phyloP scores from a whole-genome alignment of 2,888 invertebrate species.

The Caenorhabditis zanzibari region DNA sequence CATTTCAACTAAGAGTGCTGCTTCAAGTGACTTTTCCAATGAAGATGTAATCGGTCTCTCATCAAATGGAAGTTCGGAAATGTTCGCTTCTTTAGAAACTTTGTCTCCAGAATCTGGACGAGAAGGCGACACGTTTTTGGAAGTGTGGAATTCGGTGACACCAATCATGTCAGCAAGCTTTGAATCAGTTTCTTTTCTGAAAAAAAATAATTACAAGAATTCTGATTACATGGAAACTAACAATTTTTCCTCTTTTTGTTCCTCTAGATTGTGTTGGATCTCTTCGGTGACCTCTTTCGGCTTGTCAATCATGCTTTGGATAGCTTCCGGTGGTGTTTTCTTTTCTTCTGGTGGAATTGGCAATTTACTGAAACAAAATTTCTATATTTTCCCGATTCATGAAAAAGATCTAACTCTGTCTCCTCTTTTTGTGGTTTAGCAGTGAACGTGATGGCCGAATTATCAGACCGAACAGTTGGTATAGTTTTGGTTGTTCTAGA shows the following conservation, averaged over 20 bases:
- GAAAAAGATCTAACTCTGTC: constrained; percentile 10
- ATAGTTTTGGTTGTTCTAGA: constrained; percentile 40
- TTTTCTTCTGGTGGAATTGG: neutral
- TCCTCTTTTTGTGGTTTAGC: constrained; percentile 52
- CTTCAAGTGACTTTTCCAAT: constrained; percentile 56
- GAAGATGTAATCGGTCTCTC: constrained; percentile 34
- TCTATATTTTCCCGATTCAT: neutral
- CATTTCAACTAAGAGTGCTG: constrained; percentile 66
- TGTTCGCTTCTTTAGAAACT: neutral
- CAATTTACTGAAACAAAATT: constrained; percentile 6
- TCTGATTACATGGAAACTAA: neutral
- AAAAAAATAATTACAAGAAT: neutral
- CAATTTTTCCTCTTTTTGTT: constrained; percentile 31
- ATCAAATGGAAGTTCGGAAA: neutral
- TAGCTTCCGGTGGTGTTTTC: neutral
- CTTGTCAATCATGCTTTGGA: neutral
- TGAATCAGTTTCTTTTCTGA: constrained; percentile 54
- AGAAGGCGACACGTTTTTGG: constrained; percentile 10
- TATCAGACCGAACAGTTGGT: constrained; percentile 43
- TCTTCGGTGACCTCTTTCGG: constrained; percentile 12
- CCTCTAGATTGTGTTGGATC: constrained; percentile 52
- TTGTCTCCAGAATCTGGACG: constrained; percentile 20
- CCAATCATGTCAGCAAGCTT: constrained; percentile 72
- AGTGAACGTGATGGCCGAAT: constrained; percentile 50
- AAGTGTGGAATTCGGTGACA: constrained; percentile 51